phyloP scores from a whole-genome alignment of 2,113 vertebrate species.

The Oreochromis tanganicae region DNA sequence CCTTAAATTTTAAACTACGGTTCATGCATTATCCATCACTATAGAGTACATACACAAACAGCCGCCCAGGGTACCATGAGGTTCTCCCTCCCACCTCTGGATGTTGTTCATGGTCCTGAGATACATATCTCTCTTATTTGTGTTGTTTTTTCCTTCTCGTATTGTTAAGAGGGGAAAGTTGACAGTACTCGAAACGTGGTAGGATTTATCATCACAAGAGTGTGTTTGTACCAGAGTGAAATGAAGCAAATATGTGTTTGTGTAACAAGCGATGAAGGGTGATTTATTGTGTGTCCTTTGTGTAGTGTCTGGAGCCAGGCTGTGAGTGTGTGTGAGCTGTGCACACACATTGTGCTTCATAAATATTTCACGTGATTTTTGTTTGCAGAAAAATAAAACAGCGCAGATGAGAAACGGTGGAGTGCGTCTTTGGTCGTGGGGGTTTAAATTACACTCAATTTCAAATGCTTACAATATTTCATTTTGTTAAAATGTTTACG shows the following conservation, averaged over 20 bases:
- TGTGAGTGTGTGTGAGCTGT: background rate
- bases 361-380: background rate
- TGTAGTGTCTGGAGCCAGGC: background rate
- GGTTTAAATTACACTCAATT: background rate
- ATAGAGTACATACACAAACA: background rate
- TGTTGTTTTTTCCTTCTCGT: background rate
- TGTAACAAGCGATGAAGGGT: background rate
- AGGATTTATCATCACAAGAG: background rate
- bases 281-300: background rate
- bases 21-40: background rate
- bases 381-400: background rate
- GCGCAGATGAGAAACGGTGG: background rate
- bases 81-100: background rate
- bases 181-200: background rate
- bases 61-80: background rate
- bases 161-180: background rate
- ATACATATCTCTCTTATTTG: background rate
- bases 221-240: background rate
- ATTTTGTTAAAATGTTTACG: background rate
- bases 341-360: background rate
- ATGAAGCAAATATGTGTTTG: background rate
- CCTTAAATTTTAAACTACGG: background rate
- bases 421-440: background rate
- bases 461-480: background rate
- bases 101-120: background rate